Evolutionary conservation across 2,888 invertebrate genomes (phyloP).

Genomic region (Isoperla grammatica): DNA sequence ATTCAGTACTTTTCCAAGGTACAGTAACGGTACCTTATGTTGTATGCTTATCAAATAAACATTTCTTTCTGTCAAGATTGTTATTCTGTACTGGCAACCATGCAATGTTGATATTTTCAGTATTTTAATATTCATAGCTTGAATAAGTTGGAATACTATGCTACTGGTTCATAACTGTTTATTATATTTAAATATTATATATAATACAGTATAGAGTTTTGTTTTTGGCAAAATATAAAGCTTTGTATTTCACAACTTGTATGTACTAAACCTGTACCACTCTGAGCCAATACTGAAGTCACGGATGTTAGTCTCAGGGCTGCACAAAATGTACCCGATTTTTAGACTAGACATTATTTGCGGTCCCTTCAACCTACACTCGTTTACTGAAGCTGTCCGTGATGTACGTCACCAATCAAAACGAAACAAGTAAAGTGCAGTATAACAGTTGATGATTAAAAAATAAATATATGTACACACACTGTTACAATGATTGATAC

Average conservation of each 20-base stretch:
- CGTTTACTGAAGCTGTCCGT: too few species aligned
- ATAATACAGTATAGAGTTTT: background rate
- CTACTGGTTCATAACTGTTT: background rate
- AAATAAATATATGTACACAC: too few species aligned
- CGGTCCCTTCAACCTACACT: too few species aligned
- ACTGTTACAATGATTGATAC: too few species aligned
- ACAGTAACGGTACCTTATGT: background rate
- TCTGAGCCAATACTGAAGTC: background rate
- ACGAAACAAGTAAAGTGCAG: too few species aligned
- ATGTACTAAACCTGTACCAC: background rate
- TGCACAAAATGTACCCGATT: background rate
- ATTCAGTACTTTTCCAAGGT: too few species aligned
- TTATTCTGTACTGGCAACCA: background rate
- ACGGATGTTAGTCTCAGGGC: background rate
- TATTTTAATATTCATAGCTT: too few species aligned
- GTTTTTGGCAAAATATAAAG: slow-evolving; percentile 29
- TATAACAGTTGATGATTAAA: too few species aligned
- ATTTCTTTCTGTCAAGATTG: background rate
- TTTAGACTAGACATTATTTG: too few species aligned
- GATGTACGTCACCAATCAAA: too few species aligned
- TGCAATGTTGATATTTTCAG: too few species aligned
- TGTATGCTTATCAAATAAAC: background rate
- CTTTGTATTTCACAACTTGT: slow-evolving; percentile 14
- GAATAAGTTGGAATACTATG: background rate
- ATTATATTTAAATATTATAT: background rate